Percentiles rank a stretch among this genome's conserved stretches.
phyloP scores from a whole-genome alignment of 2,888 invertebrate species.

The Thecophora atra region DNA sequence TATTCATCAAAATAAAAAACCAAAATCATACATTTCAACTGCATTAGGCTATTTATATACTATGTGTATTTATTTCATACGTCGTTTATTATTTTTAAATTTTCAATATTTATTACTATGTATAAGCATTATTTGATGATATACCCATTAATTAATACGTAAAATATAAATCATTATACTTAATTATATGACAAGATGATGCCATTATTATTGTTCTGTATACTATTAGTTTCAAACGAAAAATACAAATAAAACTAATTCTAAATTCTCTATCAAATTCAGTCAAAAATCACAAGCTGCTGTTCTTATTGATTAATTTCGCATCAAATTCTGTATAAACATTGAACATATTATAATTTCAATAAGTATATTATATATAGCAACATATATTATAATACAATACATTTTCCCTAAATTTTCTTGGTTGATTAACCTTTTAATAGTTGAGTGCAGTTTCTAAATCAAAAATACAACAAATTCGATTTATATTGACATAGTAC shows the following conservation, averaged over 20 bases:
- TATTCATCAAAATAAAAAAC: too few relatives aligned
- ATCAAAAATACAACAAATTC: too few relatives aligned
- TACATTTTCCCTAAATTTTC: too few relatives aligned
- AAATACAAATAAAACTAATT: conserved; percentile 22
- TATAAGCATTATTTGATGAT: conserved; percentile 36
- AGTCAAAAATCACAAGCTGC: conserved; percentile 45
- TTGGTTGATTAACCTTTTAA: too few relatives aligned
- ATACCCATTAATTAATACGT: conserved; percentile 30
- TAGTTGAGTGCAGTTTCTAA: too few relatives aligned
- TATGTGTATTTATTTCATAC: conserved; percentile 17
- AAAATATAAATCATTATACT: conserved; percentile 39
- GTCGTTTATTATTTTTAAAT: conserved; percentile 17
- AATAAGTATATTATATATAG: conserved; percentile 5
- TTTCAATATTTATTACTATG: conserved; percentile 26
- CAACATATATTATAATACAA: too few relatives aligned
- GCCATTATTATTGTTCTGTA: conserved; percentile 28
- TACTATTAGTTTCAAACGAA: conserved; percentile 3
- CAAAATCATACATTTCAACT: conserved; percentile 24
- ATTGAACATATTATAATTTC: background rate
- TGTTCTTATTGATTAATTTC: conserved; percentile 24
- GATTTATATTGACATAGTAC: too few relatives aligned
- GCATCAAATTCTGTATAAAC: background rate
- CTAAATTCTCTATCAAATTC: conserved; percentile 44
- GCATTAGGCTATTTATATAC: conserved; percentile 40
- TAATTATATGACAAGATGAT: conserved; percentile 21